Percentiles rank a stretch among this genome's conserved stretches.
Evolutionary conservation across 2,888 invertebrate species (phyloP).

Genomic region (Ochlodes sylvanus): DNA sequence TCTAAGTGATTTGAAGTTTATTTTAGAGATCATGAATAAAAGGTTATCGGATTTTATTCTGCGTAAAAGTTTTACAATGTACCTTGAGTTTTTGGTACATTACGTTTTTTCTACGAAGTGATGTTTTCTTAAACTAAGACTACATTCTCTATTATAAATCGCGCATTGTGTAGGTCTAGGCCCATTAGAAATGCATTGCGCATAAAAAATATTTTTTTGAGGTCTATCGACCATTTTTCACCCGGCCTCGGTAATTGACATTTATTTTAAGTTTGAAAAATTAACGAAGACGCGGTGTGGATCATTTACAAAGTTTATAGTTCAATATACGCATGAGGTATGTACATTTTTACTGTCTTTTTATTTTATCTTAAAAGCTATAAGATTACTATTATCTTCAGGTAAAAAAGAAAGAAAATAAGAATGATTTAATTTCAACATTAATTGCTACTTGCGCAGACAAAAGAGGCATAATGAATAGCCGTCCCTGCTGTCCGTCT

Average conservation of each 20-base stretch:
- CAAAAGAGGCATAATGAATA: slow-evolving; percentile 77
- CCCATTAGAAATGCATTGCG: too few relatives aligned
- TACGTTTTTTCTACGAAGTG: neutral
- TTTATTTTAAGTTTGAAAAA: too few relatives aligned
- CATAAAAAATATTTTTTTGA: too few relatives aligned
- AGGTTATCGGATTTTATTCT: slow-evolving; percentile 48
- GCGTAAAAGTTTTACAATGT: slow-evolving; percentile 18
- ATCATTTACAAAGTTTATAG: too few relatives aligned
- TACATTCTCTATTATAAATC: neutral
- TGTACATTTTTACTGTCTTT: too few relatives aligned
- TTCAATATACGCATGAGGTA: too few relatives aligned
- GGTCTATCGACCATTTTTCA: too few relatives aligned
- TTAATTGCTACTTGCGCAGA: slow-evolving; percentile 77
- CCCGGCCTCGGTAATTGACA: too few relatives aligned
- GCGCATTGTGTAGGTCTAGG: too few relatives aligned
- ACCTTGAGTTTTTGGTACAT: slow-evolving; percentile 5
- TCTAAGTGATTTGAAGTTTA: slow-evolving; percentile 69
- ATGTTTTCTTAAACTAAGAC: neutral
- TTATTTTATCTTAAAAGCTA: neutral
- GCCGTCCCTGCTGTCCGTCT: slow-evolving; percentile 80
- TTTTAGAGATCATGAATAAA: slow-evolving; percentile 58
- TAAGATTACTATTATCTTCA: slow-evolving; percentile 37
- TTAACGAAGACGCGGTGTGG: too few relatives aligned
- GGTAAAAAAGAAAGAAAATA: slow-evolving; percentile 47
- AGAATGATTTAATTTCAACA: slow-evolving; percentile 59